phyloP scores from a whole-genome alignment of 1,140 invertebrate genomes.

The Steinernema feltiae region DNA sequence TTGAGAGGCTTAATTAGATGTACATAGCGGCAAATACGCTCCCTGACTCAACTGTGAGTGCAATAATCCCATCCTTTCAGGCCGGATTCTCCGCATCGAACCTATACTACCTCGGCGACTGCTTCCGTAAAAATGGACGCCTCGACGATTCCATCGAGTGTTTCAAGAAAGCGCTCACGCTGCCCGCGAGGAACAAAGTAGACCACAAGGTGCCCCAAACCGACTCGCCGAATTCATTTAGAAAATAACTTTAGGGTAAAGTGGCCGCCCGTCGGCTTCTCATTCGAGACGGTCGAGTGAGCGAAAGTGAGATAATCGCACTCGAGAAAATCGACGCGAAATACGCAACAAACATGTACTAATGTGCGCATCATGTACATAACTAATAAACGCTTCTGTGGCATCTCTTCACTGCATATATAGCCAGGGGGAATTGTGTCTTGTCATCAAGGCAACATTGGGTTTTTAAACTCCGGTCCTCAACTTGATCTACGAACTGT shows the following conservation, averaged over 20 bases:
- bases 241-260: too few relatives aligned
- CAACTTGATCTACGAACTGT: too few relatives aligned
- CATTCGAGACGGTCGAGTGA: neutral
- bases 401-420: neutral
- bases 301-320: neutral
- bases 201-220: neutral
- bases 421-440: neutral
- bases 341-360: neutral
- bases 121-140: neutral
- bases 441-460: too few relatives aligned
- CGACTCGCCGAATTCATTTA: too few relatives aligned
- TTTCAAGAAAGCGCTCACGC: neutral
- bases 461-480: too few relatives aligned
- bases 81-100: neutral
- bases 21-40: too few relatives aligned
- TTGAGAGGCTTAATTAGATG: too few relatives aligned
- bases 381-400: neutral
- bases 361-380: neutral
- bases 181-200: neutral
- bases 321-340: neutral
- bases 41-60: too few relatives aligned
- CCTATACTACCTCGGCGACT: neutral
- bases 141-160: neutral
- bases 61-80: neutral
- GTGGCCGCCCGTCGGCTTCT: neutral